Base-by-base conservation (phyloP, 2,113 vertebrate species). In the Engraulis encrasicolus region DNA sequence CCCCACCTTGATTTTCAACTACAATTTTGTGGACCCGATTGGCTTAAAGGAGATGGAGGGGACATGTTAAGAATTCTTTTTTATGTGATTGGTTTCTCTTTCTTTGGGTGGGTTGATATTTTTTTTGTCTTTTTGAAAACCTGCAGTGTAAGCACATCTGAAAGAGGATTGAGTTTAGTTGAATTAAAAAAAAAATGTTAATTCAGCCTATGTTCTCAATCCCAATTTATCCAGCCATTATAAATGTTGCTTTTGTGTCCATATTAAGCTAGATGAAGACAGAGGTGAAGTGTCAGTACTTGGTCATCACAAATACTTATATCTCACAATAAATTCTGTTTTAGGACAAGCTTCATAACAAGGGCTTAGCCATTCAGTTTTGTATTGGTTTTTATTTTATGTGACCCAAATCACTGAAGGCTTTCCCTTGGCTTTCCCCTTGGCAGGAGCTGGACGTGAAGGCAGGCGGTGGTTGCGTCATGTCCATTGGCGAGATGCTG, bases 401-500 rank as follows among this genome's bases (percentile, higher is more conserved):
- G 85, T 27, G 1, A 31, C 14, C 79, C n/a, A 40, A 19, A 27
- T 31, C n/a, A 66, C 31, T 49, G 40, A 82, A 58, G 58, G 14
- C 1, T 81, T 9, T 58, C 1, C 23, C 17, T 58, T 58, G 17
- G 11, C 23, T n/a, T 27, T 66, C 4, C n/a, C 58, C 58, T 66
- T 0, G 58, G 1, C 93, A 99, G 98, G 98, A 99, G 90, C 95
- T 99, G 78, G 98, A 99, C 81, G 98, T 99, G 88, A 99, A 99
- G 91, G 98, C 98, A 37, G 98, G 98, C 11, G 98, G 98, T 0
- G 98, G 98, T 66, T 99, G 98, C 3, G 95, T 99, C 34, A 99
- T 99, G 98, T 98, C 97, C 66, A 90, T 99, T 2, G 98, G 98
- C 81, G 98, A 99, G 90, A 99, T 99, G 98, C 94, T 99, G 23